These are phyloP conservation scores for Onychomys arenicola DNA, from an alignment of 2,797 vertebrate genomes.

Conservation along the genomic window DNA sequence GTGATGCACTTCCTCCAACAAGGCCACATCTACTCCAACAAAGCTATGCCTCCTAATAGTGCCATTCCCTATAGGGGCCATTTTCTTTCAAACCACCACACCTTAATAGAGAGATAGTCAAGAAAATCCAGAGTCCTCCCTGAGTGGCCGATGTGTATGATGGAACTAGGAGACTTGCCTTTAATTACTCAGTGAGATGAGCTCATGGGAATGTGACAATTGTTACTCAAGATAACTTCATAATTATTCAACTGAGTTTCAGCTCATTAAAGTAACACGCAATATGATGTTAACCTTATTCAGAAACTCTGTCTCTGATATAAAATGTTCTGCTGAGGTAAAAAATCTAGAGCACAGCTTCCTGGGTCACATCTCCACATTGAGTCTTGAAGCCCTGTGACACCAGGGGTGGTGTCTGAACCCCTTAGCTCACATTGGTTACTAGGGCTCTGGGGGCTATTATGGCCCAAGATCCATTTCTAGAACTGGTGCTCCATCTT, in stretches of 20 bases:
- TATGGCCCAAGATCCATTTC: neutral
- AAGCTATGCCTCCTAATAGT: neutral
- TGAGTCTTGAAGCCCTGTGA: neutral
- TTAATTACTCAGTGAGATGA: neutral
- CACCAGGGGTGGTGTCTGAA: neutral
- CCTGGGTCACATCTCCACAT: neutral
- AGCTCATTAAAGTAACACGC: neutral
- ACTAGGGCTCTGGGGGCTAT: neutral
- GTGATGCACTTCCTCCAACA: neutral
- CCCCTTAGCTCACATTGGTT: neutral
- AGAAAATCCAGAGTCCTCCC: neutral
- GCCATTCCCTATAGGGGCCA: neutral
- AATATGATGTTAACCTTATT: neutral
- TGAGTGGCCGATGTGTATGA: neutral
- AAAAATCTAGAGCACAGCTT: neutral
- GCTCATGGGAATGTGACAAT: neutral
- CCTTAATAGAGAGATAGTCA: neutral
- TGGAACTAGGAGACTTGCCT: neutral
- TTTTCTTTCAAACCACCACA: neutral
- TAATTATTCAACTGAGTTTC: neutral
- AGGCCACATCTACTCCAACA: neutral
- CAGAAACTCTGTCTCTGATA: neutral
- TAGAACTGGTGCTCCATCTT: neutral
- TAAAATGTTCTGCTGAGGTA: neutral
- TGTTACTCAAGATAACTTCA: slow-evolving; percentile 9